phyloP scores from a whole-genome alignment of 2,888 invertebrate species.

The Agonopterix subpropinquella region DNA sequence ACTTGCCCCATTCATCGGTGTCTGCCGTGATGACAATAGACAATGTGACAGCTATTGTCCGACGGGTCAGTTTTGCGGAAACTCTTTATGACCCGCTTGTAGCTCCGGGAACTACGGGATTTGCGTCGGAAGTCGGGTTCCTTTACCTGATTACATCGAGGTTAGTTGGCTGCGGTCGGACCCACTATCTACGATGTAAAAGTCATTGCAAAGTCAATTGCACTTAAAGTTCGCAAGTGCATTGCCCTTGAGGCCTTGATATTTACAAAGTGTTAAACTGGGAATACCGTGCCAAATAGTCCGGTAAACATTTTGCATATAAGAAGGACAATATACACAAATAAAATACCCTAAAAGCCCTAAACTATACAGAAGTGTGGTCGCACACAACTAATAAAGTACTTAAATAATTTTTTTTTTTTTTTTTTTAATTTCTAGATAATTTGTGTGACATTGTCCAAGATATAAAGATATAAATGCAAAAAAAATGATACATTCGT shows the following conservation, averaged over 20 bases:
- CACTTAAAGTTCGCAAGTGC: neutral
- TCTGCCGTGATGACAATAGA: constrained; percentile 52
- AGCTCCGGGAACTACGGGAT: constrained; percentile 38
- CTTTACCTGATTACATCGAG: constrained; percentile 21
- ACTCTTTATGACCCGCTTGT: constrained; percentile 46
- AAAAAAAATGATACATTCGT: no score
- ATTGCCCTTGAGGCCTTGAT: constrained; percentile 8
- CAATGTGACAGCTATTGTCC: constrained; percentile 58
- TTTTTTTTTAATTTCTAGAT: no score
- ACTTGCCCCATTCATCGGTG: constrained; percentile 53
- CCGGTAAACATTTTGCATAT: no score
- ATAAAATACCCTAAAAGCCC: no score
- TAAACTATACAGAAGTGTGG: no score
- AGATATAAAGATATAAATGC: no score
- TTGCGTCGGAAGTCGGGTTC: constrained; percentile 22
- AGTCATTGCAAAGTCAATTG: neutral
- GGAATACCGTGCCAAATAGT: no score
- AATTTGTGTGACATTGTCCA: no score
- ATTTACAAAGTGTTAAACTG: neutral
- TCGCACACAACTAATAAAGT: no score
- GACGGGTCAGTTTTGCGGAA: constrained; percentile 33
- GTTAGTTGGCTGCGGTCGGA: neutral
- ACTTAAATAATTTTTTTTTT: no score
- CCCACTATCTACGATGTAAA: neutral
- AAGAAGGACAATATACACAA: no score